These are phyloP conservation scores for Lagopus muta DNA, from an alignment of 2,113 vertebrate species.

Conservation along the genomic window DNA sequence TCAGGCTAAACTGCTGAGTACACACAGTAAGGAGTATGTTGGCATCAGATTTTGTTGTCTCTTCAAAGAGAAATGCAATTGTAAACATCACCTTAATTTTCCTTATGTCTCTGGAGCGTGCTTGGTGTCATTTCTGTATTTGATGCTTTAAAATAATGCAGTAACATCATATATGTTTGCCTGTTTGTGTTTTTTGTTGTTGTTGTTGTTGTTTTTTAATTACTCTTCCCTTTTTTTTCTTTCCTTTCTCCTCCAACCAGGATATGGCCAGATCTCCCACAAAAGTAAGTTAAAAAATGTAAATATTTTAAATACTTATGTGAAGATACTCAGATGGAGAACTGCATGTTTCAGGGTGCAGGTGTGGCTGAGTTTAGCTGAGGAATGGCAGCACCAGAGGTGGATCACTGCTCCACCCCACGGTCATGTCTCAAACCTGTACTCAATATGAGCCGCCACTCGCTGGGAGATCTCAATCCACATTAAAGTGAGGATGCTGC, in stretches of 20 bases:
- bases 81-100: neutral
- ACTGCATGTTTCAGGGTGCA: neutral
- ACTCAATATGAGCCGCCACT: neutral
- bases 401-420: neutral
- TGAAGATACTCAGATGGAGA: neutral
- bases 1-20: neutral
- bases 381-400: neutral
- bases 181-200: no score
- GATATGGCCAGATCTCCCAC: conserved; percentile 89
- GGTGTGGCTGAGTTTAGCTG: neutral
- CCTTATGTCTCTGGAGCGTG: neutral
- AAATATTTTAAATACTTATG: conserved; percentile 10
- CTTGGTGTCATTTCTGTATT: fast-evolving
- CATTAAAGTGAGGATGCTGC: conserved; percentile 38
- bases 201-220: no score
- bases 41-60: neutral
- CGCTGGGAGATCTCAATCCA: neutral
- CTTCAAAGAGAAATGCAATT: neutral
- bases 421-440: neutral
- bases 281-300: conserved; percentile 89
- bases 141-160: neutral
- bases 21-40: neutral
- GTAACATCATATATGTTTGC: neutral
- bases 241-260: conserved; percentile 66
- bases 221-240: neutral